Evolutionary conservation across 2,888 invertebrate genomes (phyloP).

Genomic region (Carabus problematicus): DNA sequence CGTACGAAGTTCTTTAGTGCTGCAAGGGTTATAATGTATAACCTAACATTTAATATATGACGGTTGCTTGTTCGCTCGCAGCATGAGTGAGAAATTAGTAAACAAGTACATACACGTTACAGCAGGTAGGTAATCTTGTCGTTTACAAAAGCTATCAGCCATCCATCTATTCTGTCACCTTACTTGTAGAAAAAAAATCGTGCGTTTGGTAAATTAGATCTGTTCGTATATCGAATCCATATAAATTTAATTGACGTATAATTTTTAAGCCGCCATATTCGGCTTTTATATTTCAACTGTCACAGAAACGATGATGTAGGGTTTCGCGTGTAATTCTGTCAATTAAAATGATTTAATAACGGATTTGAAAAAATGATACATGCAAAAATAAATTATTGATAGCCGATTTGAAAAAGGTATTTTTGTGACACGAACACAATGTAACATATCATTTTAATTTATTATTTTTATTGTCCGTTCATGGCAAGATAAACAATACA

Average conservation of each 20-base stretch:
- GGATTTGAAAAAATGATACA: constrained; percentile 34
- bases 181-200: too few species aligned
- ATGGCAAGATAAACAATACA: too few species aligned
- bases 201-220: too few species aligned
- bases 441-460: constrained; percentile 8
- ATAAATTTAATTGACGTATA: constrained; percentile 34
- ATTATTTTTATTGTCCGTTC: not conserved
- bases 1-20: too few species aligned
- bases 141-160: too few species aligned
- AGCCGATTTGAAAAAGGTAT: constrained; percentile 7
- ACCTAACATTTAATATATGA: too few species aligned
- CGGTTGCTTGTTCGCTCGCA: too few species aligned
- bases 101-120: too few species aligned
- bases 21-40: too few species aligned
- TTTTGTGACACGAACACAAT: constrained; percentile 10
- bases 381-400: constrained; percentile 36
- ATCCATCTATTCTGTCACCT: too few species aligned
- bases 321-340: constrained; percentile 36
- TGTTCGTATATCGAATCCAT: not conserved
- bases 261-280: constrained; percentile 28
- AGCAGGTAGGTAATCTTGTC: too few species aligned
- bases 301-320: constrained; percentile 32
- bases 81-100: too few species aligned
- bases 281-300: constrained; percentile 32
- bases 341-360: constrained; percentile 42